Base-by-base conservation (phyloP, 2,113 vertebrate species). In the Oncorhynchus mykiss region DNA sequence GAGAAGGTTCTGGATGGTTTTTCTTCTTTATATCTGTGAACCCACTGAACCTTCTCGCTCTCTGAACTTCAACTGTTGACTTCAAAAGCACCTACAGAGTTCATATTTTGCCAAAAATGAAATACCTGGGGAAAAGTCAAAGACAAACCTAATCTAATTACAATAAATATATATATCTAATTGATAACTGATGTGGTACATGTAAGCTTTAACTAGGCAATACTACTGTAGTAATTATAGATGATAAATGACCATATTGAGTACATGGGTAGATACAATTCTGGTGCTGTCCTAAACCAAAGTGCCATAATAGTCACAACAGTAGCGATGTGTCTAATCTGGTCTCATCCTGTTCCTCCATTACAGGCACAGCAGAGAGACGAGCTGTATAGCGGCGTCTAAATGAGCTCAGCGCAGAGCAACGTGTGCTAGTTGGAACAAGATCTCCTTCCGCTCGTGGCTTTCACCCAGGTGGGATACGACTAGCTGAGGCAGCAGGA, bases 1-100 rank as follows among this genome's bases (percentile, higher is more conserved):
- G 85, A 90, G 86, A 45, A 60, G 68, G 45, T 82, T 78, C 78
- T 78, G 69, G 84, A 79, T 78, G 68, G 1, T 62, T 22, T 24
- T 18, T 54, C 51, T 54, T 54, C 18, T 54, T 54, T 54, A 54
- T 54, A 54, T 54, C 51, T 18, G 51, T 54, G 51, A 54, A 54
- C 51, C 16, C 51, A 16, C 51, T 54, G 14, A 54, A 54, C 51
- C 0, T 18, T 54, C 51, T 18, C 13, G 18, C 51, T 18, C 16
- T 54, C 51, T 54, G 14, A 54, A 54, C 51, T 54, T 54, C 51
- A 54, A 16, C 51, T 54, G 51, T 5, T 54, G 51, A 54, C 51
- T 54, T 54, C 51, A 16, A 54, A 54, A 54, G 51, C 51, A 54
- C 51, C 16, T 54, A 14, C 51, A 54, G 51, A 54, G 16, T 14